Evolutionary conservation across 2,113 vertebrate genomes (phyloP), one percentile per base, ranked within the genome.

Genomic region (Trematocara variabile): DNA sequence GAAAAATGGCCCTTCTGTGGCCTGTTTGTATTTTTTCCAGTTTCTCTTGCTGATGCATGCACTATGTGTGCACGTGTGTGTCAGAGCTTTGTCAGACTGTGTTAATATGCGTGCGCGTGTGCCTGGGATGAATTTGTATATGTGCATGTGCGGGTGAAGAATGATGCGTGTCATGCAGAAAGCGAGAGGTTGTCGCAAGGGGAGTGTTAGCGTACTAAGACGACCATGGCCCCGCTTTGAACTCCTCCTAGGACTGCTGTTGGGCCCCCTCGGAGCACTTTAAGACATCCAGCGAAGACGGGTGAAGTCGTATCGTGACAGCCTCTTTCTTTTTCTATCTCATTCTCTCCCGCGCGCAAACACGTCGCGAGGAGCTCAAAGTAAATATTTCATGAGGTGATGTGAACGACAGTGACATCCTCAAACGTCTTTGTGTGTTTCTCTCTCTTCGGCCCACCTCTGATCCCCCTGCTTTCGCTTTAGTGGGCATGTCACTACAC

Each of bases 181-280:
- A 90, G 85, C 39, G 80, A 89, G 89, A 82, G 86, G 91, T 87
- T 93, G 94, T 92, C 93, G 68, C 90, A 87, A 73, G 83, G 91
- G 90, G 85, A 91, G 87, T 39, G 79, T 92, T 86, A 86, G 75
- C 82, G 83, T 77, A 84, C 90, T 80, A 90, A 93, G 92, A 82
- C 70, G 86, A 93, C 94, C 93, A 94, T 94, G 93, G 92, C 94
- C 95, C 85, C 75, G 89, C 92, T 94, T 93, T 95, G 95, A 95
- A 95, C 94, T 90, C 86, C 83, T 91, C 89, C 84, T 86, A 88
- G 90, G 92, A 89, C 77, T 48, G 46, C 88, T 80, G 82, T 52
- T 52, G 55, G 70, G 73, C 82, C 90, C 93, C 93, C 89, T 83
- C 11, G 77, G 87, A 93, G 90, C 86, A 91, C 92, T 94, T 93